phyloP scores from a whole-genome alignment of 2,797 vertebrate genomes.

The Synanceia verrucosa region DNA sequence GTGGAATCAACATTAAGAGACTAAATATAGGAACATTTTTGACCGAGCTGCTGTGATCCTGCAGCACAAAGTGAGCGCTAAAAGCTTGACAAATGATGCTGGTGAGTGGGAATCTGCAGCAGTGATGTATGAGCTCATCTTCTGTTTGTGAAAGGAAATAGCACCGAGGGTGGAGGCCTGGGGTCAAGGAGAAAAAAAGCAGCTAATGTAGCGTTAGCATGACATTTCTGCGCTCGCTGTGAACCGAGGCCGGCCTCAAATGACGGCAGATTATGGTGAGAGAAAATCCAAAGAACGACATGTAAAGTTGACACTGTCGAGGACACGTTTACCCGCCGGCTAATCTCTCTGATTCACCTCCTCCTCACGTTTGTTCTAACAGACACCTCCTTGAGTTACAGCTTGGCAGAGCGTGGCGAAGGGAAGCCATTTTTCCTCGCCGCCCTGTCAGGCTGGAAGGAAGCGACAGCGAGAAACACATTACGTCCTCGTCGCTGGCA shows the following conservation, averaged over 20 bases:
- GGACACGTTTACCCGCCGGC: conserved; percentile 30
- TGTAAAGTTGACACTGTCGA: conserved; percentile 21
- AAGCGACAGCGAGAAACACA: conserved; percentile 66
- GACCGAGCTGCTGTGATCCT: no score
- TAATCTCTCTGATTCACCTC: conserved; percentile 50
- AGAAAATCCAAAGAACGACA: conserved; percentile 32
- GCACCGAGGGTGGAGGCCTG: conserved; percentile 47
- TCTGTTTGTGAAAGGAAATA: conserved; percentile 73
- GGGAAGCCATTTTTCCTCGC: conserved; percentile 52
- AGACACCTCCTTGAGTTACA: conserved; percentile 65
- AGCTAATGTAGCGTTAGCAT: conserved; percentile 57
- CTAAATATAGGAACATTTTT: no score
- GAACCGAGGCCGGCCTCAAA: conserved; percentile 62
- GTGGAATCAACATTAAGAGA: no score
- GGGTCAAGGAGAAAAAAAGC: conserved; percentile 63
- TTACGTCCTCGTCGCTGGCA: conserved; percentile 64
- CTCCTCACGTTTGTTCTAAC: conserved; percentile 52
- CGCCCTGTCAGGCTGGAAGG: conserved; percentile 69
- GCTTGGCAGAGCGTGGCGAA: conserved; percentile 54
- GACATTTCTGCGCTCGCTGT: conserved; percentile 60
- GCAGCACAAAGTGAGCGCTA: conserved; percentile 10
- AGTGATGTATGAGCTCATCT: conserved; percentile 69
- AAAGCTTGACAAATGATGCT: conserved; percentile 54
- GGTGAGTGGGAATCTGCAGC: conserved; percentile 51
- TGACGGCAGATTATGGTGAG: conserved; percentile 31